Percentiles rank a stretch among this genome's conserved stretches.
Conservation (phyloP, 2,113 vertebrate genomes). For the Montifringilla adamsi region DNA sequence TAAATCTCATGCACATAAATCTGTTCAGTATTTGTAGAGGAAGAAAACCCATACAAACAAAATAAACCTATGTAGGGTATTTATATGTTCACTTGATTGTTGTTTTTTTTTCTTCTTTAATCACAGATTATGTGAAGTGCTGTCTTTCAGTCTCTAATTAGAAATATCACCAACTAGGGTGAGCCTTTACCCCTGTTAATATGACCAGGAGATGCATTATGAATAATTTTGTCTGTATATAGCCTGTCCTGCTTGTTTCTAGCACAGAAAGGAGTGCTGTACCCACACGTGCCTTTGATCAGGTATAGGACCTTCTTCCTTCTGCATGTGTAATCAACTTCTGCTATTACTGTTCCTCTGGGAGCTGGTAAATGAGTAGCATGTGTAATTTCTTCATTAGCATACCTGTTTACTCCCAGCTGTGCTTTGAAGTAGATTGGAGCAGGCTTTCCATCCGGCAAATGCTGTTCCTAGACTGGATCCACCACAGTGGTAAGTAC, state of each 20-base stretch:
- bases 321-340: slow-evolving; percentile 8
- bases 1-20: background rate
- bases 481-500: background rate
- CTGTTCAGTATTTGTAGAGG: background rate
- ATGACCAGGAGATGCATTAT: background rate
- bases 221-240: background rate
- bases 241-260: background rate
- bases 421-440: slow-evolving; percentile 28
- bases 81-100: background rate
- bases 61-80: background rate
- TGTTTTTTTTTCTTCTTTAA: background rate
- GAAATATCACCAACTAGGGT: background rate
- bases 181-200: background rate
- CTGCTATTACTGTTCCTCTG: slow-evolving; percentile 12
- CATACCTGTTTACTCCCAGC: background rate
- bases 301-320: background rate
- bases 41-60: background rate
- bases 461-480: background rate
- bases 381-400: slow-evolving; percentile 36
- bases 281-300: background rate
- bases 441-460: background rate
- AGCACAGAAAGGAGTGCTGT: background rate
- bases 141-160: background rate
- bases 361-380: slow-evolving; percentile 30
- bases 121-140: background rate